A percentile compares a stretch with the other conserved stretches of the same genome.
Conservation (phyloP, 2,888 invertebrate species). For the Prenolepis imparis region DNA sequence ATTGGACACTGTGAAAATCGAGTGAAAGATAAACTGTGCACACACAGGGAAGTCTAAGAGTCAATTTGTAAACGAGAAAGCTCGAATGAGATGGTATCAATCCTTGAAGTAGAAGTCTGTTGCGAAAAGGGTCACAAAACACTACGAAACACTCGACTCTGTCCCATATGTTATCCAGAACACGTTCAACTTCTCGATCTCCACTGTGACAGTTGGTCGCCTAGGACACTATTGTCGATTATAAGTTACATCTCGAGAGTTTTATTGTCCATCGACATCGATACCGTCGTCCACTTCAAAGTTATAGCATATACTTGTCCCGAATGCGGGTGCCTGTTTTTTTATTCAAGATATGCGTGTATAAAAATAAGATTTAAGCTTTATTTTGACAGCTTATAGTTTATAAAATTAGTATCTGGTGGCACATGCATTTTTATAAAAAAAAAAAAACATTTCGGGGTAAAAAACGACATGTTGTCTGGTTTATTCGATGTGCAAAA, state of each 20-base stretch:
- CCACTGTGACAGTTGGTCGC: conserved; percentile 80
- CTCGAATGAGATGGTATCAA: conserved; percentile 42
- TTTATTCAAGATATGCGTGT: neutral
- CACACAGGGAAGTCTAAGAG: neutral
- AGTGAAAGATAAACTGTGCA: neutral
- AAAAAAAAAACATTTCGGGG: too few species aligned
- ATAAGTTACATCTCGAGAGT: conserved; percentile 70
- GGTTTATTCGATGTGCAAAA: neutral
- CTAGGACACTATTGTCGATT: conserved; percentile 75
- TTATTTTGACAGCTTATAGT: neutral
- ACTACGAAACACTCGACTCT: conserved; percentile 65
- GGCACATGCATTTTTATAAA: neutral
- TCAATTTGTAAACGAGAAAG: conserved; percentile 46
- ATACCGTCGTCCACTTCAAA: conserved; percentile 61
- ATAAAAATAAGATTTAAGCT: neutral
- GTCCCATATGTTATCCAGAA: conserved; percentile 73
- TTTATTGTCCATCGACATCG: conserved; percentile 52
- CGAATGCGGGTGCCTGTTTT: conserved; percentile 62
- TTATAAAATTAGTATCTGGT: neutral
- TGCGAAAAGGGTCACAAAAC: conserved; percentile 44
- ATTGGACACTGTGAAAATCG: conserved; percentile 5
- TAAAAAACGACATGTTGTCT: neutral
- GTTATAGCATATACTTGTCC: conserved; percentile 23
- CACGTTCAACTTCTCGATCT: conserved; percentile 70
- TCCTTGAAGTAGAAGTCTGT: conserved; percentile 52